These are phyloP conservation scores for Tachina grossa DNA, from an alignment of 2,888 invertebrate genomes.

Conservation along the genomic window DNA sequence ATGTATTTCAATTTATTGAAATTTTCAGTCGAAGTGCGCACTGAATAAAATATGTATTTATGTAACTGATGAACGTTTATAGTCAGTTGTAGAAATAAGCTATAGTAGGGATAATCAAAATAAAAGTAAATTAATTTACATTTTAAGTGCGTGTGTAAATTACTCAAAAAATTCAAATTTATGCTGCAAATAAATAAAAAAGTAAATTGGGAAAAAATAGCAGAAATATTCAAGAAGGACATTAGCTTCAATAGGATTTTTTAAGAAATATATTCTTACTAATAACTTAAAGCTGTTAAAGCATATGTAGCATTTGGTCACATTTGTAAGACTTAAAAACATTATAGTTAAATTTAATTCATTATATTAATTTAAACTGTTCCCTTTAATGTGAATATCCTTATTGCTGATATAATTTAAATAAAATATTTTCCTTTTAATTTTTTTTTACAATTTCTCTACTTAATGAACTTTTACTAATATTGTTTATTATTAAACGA, in stretches of 20 bases:
- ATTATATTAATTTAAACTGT: not conserved
- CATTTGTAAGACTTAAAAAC: no score
- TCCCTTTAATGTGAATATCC: not conserved
- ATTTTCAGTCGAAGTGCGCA: constrained; percentile 36
- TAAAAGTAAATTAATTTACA: no score
- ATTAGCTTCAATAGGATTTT: no score
- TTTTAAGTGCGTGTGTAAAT: no score
- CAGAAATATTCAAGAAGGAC: no score
- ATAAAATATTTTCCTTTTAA: not conserved
- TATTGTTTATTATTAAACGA: constrained; percentile 11
- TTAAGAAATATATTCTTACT: no score
- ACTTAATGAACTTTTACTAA: constrained; percentile 36
- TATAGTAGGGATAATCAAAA: constrained; percentile 18
- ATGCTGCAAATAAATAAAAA: not conserved
- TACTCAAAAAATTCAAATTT: no score
- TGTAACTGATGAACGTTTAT: not conserved
- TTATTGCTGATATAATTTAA: not conserved
- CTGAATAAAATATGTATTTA: not conserved
- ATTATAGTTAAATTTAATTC: no score
- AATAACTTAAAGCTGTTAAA: no score
- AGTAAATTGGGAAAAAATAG: not conserved
- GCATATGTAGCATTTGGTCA: no score
- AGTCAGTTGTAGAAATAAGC: not conserved
- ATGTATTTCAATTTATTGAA: constrained; percentile 66
- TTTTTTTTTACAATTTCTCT: constrained; percentile 20